Conservation (phyloP, 1,140 invertebrate genomes). For the Matsumurasca onukii region DNA sequence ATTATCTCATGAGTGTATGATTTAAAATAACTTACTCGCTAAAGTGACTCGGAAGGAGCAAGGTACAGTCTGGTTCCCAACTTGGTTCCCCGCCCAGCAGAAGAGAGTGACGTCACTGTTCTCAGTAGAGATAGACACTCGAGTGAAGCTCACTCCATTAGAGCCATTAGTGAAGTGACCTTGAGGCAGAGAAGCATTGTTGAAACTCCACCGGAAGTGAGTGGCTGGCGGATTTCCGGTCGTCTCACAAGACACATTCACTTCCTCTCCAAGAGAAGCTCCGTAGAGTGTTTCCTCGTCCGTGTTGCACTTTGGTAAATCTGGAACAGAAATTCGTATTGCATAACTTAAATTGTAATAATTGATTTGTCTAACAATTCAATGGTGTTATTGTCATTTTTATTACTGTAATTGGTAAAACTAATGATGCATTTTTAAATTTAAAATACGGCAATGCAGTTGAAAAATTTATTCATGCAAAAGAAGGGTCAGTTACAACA, state of each 20-base stretch:
- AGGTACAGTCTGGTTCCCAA: constrained; percentile 6
- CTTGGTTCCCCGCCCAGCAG: neutral
- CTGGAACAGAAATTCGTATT: neutral
- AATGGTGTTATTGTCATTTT: too few species aligned
- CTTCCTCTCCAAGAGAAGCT: neutral
- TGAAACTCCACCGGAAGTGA: neutral
- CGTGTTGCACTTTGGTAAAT: neutral
- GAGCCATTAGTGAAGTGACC: neutral
- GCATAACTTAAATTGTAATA: too few species aligned
- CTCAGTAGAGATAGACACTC: neutral
- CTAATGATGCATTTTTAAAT: too few species aligned
- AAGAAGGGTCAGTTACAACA: too few species aligned
- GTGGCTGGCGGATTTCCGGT: neutral
- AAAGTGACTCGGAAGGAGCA: constrained; percentile 1
- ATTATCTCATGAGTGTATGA: too few species aligned
- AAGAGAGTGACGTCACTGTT: neutral
- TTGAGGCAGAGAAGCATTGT: neutral
- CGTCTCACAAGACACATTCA: neutral
- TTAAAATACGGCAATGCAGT: too few species aligned
- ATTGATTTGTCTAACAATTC: too few species aligned
- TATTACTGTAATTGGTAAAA: too few species aligned
- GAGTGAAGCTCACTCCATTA: neutral
- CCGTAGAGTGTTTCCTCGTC: neutral
- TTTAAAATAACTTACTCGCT: constrained; percentile 6
- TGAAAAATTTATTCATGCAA: too few species aligned